phyloP scores from a whole-genome alignment of 2,797 vertebrate species.

The Cygnus olor region DNA sequence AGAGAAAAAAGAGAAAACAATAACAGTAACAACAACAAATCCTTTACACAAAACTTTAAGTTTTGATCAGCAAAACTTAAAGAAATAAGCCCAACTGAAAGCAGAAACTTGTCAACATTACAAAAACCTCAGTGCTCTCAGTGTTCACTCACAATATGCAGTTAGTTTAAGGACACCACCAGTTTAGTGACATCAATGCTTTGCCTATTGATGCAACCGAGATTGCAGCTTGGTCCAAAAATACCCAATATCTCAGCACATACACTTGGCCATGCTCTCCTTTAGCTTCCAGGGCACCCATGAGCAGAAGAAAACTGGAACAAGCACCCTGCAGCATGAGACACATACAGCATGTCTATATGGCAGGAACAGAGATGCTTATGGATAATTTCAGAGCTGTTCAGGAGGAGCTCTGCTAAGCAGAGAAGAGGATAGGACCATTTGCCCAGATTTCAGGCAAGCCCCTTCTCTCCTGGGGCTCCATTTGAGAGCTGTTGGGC shows the following conservation, averaged over 20 bases:
- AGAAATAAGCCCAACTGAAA: not conserved
- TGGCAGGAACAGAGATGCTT: not conserved
- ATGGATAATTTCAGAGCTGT: not conserved
- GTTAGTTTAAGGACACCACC: not conserved
- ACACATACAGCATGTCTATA: not conserved
- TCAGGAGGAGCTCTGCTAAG: not conserved
- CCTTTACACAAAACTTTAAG: too few species aligned
- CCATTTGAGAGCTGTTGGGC: not conserved
- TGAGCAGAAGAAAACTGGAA: not conserved
- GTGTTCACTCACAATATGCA: not conserved
- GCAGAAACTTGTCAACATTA: not conserved
- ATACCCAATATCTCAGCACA: not conserved
- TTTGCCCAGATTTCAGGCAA: not conserved
- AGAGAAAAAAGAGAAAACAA: not conserved
- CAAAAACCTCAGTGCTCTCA: not conserved
- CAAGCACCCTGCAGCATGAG: not conserved
- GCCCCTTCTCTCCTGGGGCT: not conserved
- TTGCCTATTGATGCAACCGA: not conserved
- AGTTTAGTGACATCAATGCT: not conserved
- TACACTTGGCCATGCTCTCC: fast-evolving
- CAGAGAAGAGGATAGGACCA: not conserved
- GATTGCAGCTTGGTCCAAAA: not conserved
- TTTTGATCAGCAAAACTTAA: not conserved
- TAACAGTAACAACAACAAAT: not conserved
- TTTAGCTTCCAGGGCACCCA: not conserved